Evolutionary conservation across 2,797 vertebrate species (phyloP), one percentile per base, ranked within the genome.

Genomic region (Megaceryle alcyon): DNA sequence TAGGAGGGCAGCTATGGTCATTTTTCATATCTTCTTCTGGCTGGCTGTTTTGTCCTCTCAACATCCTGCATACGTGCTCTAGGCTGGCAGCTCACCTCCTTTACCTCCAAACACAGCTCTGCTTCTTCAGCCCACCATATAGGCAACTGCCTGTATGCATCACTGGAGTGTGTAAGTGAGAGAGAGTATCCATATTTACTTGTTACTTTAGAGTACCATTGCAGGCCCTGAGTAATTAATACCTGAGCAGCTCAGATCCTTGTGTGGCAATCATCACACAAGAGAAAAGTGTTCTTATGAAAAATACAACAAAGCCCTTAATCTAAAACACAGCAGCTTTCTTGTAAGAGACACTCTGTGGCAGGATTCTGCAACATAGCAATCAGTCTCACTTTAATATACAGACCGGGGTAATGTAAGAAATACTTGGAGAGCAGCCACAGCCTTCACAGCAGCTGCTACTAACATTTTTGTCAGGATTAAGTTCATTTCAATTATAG

Each of bases 401-500:
- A 69, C 86, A 87, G 84, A 71, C 61, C 69, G 44, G 81, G 82
- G 80, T 64, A 91, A 93, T 39, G 65, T 70, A 92, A 92, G 93
- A 94, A 96, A 96, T 41, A 83, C 72, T 97, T 96, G 96, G 94
- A 96, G 82, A 96, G 83, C 88, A 93, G 95, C 92, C 94, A 96
- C 72, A 53, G 86, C 61, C 78, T 92, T 96, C 69, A 46, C 46
- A 94, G 84, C 96, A 96, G 96, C 93, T 96, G 96, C 92, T 94
- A 90, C 79, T 91, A 79, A 19, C 6, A 3, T 76, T 90, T 96
- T 95, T 76, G 79, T 94, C 69, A 60, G 90, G 90, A 92, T 96
- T 94, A 95, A 91, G 78, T 92, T 87, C 31, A 73, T 96, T 97
- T 97, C 94, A 96, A 94, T 96, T 96, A 95, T 93, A 95, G 95